phyloP scores from a whole-genome alignment of 2,797 vertebrate genomes.

The Oryzias sinensis region DNA sequence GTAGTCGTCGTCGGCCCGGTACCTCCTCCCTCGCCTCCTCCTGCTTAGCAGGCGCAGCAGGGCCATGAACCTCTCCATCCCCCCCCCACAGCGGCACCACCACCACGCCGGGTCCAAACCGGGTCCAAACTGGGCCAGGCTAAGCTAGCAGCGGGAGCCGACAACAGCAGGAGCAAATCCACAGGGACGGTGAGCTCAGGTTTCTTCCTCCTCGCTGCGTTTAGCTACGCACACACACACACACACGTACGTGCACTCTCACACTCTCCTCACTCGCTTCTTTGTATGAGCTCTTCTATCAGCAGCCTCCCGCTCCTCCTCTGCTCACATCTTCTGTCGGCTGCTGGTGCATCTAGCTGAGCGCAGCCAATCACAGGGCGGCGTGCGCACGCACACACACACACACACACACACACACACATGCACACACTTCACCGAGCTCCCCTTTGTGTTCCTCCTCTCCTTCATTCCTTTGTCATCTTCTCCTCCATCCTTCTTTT shows the following conservation, averaged over 20 bases:
- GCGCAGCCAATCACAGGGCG: slow-evolving; percentile 66
- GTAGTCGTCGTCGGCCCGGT: slow-evolving; percentile 96
- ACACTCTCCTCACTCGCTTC: slow-evolving; percentile 41
- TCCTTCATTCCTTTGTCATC: slow-evolving; percentile 38
- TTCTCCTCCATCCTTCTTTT: slow-evolving; percentile 33
- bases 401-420: slow-evolving; percentile 32
- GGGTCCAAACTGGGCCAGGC: slow-evolving; percentile 25
- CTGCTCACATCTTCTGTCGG: slow-evolving; percentile 49
- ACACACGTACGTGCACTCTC: slow-evolving; percentile 9
- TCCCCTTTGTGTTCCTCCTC: slow-evolving; percentile 38
- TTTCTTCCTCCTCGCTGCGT: slow-evolving; percentile 46
- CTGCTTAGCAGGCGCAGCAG: slow-evolving; percentile 92
- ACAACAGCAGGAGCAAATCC: slow-evolving; percentile 34
- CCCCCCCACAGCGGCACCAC: slow-evolving; percentile 1
- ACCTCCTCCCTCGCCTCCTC: slow-evolving; percentile 94
- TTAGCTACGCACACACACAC: slow-evolving; percentile 26
- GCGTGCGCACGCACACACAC: slow-evolving; percentile 30
- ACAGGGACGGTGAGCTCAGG: slow-evolving; percentile 44
- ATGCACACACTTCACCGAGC: slow-evolving; percentile 22
- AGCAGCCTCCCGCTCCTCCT: slow-evolving; percentile 56
- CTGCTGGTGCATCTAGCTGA: slow-evolving; percentile 64
- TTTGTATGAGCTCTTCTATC: slow-evolving; percentile 60
- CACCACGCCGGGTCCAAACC: slow-evolving; percentile 16
- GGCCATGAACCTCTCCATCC: slow-evolving; percentile 93
- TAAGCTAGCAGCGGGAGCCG: slow-evolving; percentile 35